Conservation (phyloP, 2,113 vertebrate genomes). For the Gorilla gorilla region DNA sequence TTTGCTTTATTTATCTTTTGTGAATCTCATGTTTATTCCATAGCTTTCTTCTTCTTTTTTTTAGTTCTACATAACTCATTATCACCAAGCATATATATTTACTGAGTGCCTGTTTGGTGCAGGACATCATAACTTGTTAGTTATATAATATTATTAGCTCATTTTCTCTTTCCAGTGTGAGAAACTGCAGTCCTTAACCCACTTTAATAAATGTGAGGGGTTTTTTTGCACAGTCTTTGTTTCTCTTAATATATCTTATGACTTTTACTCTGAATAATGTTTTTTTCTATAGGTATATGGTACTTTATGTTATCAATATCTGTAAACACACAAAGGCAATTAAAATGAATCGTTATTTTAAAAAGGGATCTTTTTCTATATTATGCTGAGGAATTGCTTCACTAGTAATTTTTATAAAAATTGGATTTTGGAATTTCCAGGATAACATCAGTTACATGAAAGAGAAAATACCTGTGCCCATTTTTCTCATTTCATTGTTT, state of each 20-base stretch:
- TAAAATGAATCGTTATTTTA: background rate
- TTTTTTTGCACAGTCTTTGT: background rate
- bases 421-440: background rate
- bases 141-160: background rate
- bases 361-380: background rate
- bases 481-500: background rate
- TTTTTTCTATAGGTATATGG: background rate
- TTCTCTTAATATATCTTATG: background rate
- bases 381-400: background rate
- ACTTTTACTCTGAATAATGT: background rate
- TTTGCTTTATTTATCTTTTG: background rate
- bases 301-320: background rate
- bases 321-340: background rate
- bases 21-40: background rate
- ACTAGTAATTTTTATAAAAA: background rate
- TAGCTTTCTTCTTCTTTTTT: background rate
- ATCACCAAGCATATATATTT: background rate
- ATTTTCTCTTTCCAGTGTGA: background rate
- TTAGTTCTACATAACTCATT: background rate
- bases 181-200: background rate
- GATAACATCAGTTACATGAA: background rate
- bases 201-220: background rate
- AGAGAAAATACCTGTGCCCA: background rate
- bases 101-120: background rate
- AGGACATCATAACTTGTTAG: background rate